A percentile compares a stretch with the other conserved stretches of the same genome.
Conservation (phyloP, 2,888 invertebrate species). For the Rotaria macrura region DNA sequence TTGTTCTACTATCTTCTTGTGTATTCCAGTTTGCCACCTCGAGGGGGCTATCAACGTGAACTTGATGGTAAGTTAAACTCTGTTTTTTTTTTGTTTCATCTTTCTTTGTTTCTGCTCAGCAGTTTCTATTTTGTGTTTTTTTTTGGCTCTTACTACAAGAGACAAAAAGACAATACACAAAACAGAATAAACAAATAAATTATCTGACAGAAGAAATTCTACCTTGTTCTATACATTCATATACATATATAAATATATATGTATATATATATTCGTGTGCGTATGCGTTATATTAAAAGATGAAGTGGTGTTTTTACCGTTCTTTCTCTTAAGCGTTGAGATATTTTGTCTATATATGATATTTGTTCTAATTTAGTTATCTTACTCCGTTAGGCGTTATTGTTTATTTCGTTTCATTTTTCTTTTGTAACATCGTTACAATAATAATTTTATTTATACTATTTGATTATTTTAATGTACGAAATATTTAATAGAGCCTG, state of each 20-base stretch:
- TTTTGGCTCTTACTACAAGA: not conserved
- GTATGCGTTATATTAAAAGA: not conserved
- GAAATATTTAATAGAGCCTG: not conserved
- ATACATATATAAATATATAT: too few relatives aligned
- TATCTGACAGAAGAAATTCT: not conserved
- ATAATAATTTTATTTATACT: not conserved
- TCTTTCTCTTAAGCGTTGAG: not conserved
- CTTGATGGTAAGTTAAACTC: not conserved
- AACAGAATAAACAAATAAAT: not conserved
- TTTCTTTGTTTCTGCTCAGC: not conserved
- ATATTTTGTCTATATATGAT: not conserved
- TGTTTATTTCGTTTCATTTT: not conserved
- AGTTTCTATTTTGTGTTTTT: conserved; percentile 15
- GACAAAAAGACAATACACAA: not conserved
- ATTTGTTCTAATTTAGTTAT: too few relatives aligned
- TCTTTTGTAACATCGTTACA: not conserved
- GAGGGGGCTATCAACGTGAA: conserved; percentile 24
- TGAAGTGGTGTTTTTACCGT: not conserved
- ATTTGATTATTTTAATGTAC: not conserved
- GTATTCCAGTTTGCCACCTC: conserved; percentile 22
- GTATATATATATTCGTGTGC: too few relatives aligned
- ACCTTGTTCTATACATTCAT: not conserved
- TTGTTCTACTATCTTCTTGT: conserved; percentile 14
- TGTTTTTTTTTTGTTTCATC: not conserved
- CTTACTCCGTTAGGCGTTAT: not conserved